These are phyloP conservation scores for Scalopus aquaticus DNA, from an alignment of 2,113 vertebrate genomes.

Conservation along the genomic window DNA sequence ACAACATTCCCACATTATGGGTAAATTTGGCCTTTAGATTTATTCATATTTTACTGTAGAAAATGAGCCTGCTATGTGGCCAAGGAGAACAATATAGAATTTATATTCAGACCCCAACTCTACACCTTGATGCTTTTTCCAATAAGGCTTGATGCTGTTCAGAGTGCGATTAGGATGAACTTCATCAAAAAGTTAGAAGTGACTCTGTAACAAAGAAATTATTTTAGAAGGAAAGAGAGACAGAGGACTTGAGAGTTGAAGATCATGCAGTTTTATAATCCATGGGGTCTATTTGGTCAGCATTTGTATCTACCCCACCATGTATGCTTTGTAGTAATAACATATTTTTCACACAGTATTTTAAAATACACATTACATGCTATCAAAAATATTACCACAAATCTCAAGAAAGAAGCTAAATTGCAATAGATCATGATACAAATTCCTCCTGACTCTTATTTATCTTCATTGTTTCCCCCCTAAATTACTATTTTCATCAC, in stretches of 20 bases:
- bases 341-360: not conserved
- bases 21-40: not conserved
- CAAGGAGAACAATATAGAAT: not conserved
- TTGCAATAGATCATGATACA: not conserved
- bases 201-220: not conserved
- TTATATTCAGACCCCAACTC: not conserved
- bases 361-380: not conserved
- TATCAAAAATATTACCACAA: not conserved
- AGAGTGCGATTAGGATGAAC: not conserved
- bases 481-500: not conserved
- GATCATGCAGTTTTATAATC: not conserved
- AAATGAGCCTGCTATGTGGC: not conserved
- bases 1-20: not conserved
- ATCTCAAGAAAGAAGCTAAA: not conserved
- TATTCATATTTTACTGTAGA: constrained; percentile 5
- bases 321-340: not conserved
- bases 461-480: not conserved
- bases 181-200: not conserved
- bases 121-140: not conserved
- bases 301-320: not conserved
- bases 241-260: not conserved
- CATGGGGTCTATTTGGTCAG: not conserved
- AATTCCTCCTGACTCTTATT: not conserved
- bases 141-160: not conserved
- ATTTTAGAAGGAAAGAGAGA: not conserved